Percentiles rank a stretch among this genome's conserved stretches.
phyloP scores from a whole-genome alignment of 2,888 invertebrate species.

The Clepsis dumicolana region DNA sequence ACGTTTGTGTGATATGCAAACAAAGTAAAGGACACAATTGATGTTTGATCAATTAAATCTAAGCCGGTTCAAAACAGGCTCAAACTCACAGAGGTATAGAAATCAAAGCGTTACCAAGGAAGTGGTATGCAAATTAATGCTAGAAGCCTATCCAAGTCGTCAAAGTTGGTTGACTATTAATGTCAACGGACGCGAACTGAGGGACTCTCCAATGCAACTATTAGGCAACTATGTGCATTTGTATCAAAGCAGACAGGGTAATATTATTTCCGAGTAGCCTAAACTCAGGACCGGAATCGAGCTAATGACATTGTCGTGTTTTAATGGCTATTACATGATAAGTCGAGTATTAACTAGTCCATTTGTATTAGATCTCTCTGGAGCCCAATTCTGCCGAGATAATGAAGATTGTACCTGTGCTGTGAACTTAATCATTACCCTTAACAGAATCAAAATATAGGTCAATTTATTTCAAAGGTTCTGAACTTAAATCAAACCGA shows the following conservation, averaged over 20 bases:
- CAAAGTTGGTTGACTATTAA: conserved; percentile 7
- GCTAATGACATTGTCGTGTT: not conserved
- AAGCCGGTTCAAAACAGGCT: not conserved
- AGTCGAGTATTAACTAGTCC: not conserved
- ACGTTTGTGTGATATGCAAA: not conserved
- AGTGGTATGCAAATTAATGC: not conserved
- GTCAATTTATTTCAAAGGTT: too few relatives aligned
- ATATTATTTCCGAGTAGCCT: not conserved
- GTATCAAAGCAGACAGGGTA: not conserved
- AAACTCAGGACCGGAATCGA: not conserved
- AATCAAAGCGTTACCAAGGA: not conserved
- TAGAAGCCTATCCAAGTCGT: not conserved
- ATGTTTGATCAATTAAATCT: not conserved
- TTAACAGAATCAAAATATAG: too few relatives aligned
- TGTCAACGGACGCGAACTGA: not conserved
- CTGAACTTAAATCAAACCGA: too few relatives aligned
- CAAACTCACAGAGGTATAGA: not conserved
- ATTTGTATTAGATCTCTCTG: not conserved
- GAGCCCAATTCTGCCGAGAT: too few relatives aligned
- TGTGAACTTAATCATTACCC: too few relatives aligned
- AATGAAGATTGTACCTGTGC: too few relatives aligned
- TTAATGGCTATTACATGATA: not conserved
- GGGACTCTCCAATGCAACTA: not conserved
- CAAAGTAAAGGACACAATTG: not conserved
- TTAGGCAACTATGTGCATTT: not conserved